Conservation (phyloP, 2,888 invertebrate species). For the Coremacera marginata region DNA sequence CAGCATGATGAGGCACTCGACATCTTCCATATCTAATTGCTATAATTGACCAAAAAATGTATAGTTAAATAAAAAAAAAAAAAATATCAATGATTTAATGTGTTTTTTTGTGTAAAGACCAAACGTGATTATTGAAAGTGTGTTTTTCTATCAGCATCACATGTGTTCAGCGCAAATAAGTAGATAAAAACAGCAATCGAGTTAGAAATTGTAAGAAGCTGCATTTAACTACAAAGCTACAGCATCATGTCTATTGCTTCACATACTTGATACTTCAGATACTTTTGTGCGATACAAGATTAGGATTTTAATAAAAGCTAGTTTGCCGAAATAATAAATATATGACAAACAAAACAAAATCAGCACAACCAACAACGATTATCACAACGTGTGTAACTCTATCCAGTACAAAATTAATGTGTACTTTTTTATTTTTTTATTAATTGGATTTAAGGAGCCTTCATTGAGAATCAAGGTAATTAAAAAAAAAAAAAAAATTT, state of each 20-base stretch:
- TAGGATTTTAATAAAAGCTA: background rate
- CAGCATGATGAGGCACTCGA: constrained; percentile 1
- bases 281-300: background rate
- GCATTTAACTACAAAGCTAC: background rate
- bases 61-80: background rate
- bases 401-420: background rate
- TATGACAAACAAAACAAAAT: constrained; percentile 15
- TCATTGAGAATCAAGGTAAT: background rate
- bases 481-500: background rate
- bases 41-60: too few species aligned
- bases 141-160: background rate
- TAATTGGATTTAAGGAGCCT: background rate
- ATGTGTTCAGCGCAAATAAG: background rate
- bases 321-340: constrained; percentile 24
- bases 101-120: background rate
- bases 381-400: background rate
- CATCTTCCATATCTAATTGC: too few species aligned
- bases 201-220: background rate
- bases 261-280: constrained; percentile 18
- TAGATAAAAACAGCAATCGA: background rate
- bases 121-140: background rate
- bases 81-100: background rate
- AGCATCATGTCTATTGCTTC: background rate
- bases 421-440: background rate
- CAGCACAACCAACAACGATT: background rate